Evolutionary conservation across 2,888 invertebrate species (phyloP).

Genomic region (Ceraclea dissimilis): DNA sequence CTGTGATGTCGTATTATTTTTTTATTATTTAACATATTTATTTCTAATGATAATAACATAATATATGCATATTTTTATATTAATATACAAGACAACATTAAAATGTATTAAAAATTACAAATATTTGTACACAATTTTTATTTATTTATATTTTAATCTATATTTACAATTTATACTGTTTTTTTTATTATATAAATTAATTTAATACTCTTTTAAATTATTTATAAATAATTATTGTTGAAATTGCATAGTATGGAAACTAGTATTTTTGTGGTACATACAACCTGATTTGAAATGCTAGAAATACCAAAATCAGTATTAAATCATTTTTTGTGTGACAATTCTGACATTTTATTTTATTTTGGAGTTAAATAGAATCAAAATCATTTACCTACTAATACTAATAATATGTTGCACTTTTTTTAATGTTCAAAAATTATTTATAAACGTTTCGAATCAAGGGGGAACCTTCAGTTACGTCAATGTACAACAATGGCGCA

Average conservation of each 20-base stretch:
- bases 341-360: neutral
- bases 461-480: conserved; percentile 6
- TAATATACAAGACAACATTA: neutral
- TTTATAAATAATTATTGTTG: too few relatives aligned
- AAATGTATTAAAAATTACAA: conserved; percentile 1
- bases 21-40: neutral
- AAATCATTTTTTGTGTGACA: neutral
- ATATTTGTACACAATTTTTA: neutral
- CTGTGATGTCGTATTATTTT: neutral
- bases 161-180: neutral
- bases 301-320: neutral
- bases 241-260: too few relatives aligned
- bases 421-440: too few relatives aligned
- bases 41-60: neutral
- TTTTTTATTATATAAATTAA: too few relatives aligned
- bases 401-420: too few relatives aligned
- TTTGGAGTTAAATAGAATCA: neutral
- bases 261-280: too few relatives aligned
- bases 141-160: neutral
- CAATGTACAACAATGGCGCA: conserved; percentile 17
- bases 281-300: neutral
- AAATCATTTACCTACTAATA: too few relatives aligned
- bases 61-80: neutral
- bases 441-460: neutral
- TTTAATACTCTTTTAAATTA: too few relatives aligned